Evolutionary conservation across 1,140 invertebrate species (phyloP).

Genomic region (Anastrepha ludens): DNA sequence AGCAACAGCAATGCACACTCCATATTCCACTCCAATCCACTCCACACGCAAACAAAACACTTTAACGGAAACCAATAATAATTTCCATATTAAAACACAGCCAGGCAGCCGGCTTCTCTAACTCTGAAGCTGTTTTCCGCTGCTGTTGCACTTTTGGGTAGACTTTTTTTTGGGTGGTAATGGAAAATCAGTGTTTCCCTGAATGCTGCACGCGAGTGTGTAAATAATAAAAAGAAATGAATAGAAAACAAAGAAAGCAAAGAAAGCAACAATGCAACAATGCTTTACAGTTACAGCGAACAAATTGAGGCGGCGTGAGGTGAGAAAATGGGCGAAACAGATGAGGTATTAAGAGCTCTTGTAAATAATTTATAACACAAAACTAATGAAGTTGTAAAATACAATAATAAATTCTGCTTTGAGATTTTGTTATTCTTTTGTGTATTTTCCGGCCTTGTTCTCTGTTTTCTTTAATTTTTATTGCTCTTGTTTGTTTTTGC

Average conservation of each 20-base stretch:
- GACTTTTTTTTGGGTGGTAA: slow-evolving; percentile 1
- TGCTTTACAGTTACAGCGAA: not conserved
- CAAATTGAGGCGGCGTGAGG: not conserved
- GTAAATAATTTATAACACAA: slow-evolving; percentile 45
- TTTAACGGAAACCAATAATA: slow-evolving; percentile 37
- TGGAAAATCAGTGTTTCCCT: slow-evolving; percentile 43
- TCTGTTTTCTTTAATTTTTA: not conserved
- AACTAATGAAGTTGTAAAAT: slow-evolving; percentile 49
- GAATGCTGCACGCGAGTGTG: not conserved
- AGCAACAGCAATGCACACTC: not conserved
- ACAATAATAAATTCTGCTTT: slow-evolving; percentile 18
- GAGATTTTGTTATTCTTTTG: not conserved
- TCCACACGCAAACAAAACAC: not conserved
- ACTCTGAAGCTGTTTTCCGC: not conserved
- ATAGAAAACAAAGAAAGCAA: not conserved
- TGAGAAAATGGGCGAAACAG: not conserved
- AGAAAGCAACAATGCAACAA: not conserved
- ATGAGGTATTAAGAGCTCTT: slow-evolving; percentile 36
- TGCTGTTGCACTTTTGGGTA: not conserved
- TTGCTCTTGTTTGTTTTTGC: slow-evolving; percentile 13
- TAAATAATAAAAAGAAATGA: not conserved
- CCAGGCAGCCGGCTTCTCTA: not conserved
- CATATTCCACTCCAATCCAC: not conserved
- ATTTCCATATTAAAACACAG: not conserved
- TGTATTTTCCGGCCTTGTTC: not conserved